These are phyloP conservation scores for Acanthis flammea DNA, from an alignment of 2,797 vertebrate species.

Conservation along the genomic window DNA sequence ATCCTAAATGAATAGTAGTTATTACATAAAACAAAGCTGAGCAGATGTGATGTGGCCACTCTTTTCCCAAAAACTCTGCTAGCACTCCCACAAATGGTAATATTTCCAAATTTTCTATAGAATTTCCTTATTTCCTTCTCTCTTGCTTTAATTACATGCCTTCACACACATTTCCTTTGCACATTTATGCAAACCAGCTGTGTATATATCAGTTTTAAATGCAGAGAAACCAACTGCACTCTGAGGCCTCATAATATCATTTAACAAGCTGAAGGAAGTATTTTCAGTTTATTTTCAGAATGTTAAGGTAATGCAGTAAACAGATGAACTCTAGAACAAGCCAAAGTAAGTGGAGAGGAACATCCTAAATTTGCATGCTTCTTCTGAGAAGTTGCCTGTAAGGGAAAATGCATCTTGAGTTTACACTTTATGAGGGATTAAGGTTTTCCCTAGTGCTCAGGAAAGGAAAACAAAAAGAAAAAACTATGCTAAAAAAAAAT, in stretches of 20 bases:
- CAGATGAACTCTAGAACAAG: background rate
- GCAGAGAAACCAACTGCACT: background rate
- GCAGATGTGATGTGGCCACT: background rate
- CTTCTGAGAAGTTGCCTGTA: background rate
- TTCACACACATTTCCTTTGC: background rate
- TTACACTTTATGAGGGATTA: background rate
- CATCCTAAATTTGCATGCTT: background rate
- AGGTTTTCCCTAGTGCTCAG: background rate
- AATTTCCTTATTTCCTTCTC: background rate
- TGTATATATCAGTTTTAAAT: background rate
- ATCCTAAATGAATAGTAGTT: background rate
- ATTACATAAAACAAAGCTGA: background rate
- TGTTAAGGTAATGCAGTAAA: background rate
- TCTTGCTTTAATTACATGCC: background rate
- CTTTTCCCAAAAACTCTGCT: background rate
- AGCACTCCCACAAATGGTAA: background rate
- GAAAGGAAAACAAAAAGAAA: background rate
- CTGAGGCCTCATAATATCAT: background rate
- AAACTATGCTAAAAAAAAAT: background rate
- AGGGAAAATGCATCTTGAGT: background rate
- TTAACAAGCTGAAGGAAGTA: background rate
- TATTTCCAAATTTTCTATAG: background rate
- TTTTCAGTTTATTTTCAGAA: background rate
- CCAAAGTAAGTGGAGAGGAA: background rate
- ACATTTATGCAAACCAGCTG: background rate